These are phyloP conservation scores for Colletes latitarsis DNA, from an alignment of 1,140 invertebrate genomes.

Conservation along the genomic window DNA sequence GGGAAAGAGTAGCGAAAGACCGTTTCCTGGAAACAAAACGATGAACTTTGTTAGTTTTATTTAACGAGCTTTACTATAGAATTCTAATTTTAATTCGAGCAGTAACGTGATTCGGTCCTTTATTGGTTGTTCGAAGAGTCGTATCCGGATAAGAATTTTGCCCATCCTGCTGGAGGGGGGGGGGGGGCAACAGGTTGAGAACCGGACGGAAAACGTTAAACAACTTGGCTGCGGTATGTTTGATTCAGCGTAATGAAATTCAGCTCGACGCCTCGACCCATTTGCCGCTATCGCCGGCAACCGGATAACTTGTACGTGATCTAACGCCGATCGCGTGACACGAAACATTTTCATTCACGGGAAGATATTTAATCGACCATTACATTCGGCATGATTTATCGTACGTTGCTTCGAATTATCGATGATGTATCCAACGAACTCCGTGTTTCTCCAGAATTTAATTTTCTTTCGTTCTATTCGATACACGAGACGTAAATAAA, in stretches of 20 bases:
- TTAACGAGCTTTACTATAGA: too few species aligned
- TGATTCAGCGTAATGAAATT: slow-evolving; percentile 47
- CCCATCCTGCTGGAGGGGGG: too few species aligned
- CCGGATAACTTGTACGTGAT: slow-evolving; percentile 43
- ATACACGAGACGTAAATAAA: not conserved
- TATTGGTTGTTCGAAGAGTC: too few species aligned
- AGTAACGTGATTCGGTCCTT: too few species aligned
- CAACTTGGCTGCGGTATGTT: not conserved
- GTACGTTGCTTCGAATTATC: not conserved
- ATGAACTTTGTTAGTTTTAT: too few species aligned
- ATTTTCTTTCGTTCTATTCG: too few species aligned
- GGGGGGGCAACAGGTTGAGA: not conserved
- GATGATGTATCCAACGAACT: not conserved
- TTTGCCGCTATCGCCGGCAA: slow-evolving; percentile 35
- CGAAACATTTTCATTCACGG: slow-evolving; percentile 43
- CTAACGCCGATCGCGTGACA: slow-evolving; percentile 41
- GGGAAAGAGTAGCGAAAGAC: too few species aligned
- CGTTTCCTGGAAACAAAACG: too few species aligned
- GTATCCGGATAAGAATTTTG: too few species aligned
- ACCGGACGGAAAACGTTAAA: slow-evolving; percentile 29
- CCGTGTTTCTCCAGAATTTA: too few species aligned
- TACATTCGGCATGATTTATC: slow-evolving; percentile 38
- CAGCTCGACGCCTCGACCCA: slow-evolving; percentile 19
- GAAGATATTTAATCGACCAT: slow-evolving; percentile 23
- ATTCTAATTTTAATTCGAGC: too few species aligned